Conservation (phyloP, 1,140 invertebrate genomes). For the Apis cerana region DNA sequence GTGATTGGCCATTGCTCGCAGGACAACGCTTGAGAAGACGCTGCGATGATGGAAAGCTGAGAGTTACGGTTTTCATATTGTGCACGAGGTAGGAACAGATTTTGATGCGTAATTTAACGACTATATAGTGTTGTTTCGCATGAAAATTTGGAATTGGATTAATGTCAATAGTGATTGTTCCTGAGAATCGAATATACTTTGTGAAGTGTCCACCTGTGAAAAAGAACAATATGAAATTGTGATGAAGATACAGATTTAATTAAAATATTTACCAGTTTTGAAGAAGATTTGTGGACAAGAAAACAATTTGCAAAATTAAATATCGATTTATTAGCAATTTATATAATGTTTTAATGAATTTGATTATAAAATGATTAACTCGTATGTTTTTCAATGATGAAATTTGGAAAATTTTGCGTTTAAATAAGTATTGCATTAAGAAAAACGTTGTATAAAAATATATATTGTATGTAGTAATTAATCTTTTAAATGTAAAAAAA, state of each 20-base stretch:
- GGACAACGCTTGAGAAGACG: slow-evolving; percentile 27
- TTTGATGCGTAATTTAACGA: neutral
- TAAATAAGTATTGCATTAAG: neutral
- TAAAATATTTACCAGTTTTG: neutral
- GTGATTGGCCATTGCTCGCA: neutral
- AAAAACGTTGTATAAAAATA: neutral
- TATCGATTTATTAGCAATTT: neutral
- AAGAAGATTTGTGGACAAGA: neutral
- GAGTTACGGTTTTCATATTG: slow-evolving; percentile 47
- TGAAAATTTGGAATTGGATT: neutral
- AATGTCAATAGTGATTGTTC: neutral
- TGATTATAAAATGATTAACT: neutral
- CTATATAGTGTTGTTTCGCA: neutral
- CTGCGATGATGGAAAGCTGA: slow-evolving; percentile 68
- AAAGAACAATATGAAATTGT: neutral
- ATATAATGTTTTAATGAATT: neutral
- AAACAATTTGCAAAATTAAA: neutral
- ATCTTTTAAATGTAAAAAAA: neutral
- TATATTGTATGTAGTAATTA: neutral
- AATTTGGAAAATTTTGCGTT: neutral
- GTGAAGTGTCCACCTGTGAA: neutral
- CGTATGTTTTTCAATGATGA: neutral
- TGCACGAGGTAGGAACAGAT: slow-evolving; percentile 54
- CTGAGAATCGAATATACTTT: neutral
- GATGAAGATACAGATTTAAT: neutral